Percentiles rank a stretch among this genome's conserved stretches.
phyloP scores from a whole-genome alignment of 2,113 vertebrate genomes.

The Melanostigma gelatinosum region DNA sequence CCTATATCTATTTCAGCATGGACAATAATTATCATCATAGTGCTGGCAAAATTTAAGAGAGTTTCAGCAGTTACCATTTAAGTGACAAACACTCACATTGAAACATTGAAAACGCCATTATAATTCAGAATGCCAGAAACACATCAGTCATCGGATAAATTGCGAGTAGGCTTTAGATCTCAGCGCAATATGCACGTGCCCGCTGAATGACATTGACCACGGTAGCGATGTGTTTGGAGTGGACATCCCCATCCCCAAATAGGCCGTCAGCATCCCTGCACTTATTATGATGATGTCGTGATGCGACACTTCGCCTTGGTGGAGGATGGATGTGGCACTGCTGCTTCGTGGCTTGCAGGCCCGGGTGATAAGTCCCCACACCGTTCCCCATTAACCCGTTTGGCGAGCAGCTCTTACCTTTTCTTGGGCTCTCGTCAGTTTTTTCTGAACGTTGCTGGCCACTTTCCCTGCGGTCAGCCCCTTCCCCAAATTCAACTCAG shows the following conservation, averaged over 20 bases:
- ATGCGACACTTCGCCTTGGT: conserved; percentile 69
- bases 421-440: conserved; percentile 96
- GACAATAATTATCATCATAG: not conserved
- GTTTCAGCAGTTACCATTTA: not conserved
- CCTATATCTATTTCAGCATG: conserved; percentile 19
- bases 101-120: not conserved
- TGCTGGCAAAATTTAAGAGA: not conserved
- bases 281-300: conserved; percentile 51
- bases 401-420: conserved; percentile 86
- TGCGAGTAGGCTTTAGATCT: conserved; percentile 21
- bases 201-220: conserved; percentile 36
- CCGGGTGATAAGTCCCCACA: not conserved
- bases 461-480: conserved; percentile 96
- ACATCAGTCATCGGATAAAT: conserved; percentile 3
- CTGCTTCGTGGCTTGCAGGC: conserved; percentile 42
- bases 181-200: conserved; percentile 18
- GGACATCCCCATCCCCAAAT: conserved; percentile 1
- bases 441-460: conserved; percentile 97
- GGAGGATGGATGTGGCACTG: conserved; percentile 68
- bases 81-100: not conserved
- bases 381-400: not conserved
- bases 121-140: not conserved
- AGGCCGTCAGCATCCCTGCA: not conserved
- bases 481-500: conserved; percentile 96
- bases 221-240: not conserved